Percentiles rank a stretch among this genome's conserved stretches.
Evolutionary conservation across 2,888 invertebrate genomes (phyloP).

Genomic region (Pyralis farinalis): DNA sequence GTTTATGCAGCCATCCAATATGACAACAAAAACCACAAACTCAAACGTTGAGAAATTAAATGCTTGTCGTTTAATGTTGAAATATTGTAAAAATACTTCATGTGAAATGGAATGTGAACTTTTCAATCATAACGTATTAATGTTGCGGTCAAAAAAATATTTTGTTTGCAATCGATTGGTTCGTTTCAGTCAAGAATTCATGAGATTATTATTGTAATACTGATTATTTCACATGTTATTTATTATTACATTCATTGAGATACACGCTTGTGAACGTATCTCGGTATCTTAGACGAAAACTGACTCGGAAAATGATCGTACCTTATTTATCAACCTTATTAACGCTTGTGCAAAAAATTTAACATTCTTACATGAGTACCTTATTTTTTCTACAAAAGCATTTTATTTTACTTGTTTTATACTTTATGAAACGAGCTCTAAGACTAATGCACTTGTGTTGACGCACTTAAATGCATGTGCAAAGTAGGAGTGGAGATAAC

Average conservation of each 20-base stretch:
- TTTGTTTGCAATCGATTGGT: background rate
- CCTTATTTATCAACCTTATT: too few species aligned
- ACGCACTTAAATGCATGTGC: background rate
- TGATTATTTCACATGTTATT: too few species aligned
- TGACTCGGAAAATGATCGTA: too few species aligned
- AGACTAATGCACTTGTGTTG: background rate
- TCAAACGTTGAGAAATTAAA: background rate
- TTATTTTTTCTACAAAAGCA: too few species aligned
- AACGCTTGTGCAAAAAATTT: too few species aligned
- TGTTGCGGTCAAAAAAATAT: background rate
- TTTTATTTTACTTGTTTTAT: too few species aligned
- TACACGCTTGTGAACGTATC: too few species aligned
- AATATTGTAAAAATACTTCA: background rate
- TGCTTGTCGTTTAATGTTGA: background rate
- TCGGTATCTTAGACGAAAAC: too few species aligned
- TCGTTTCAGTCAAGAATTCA: too few species aligned
- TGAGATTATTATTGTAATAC: too few species aligned
- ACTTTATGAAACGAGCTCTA: background rate
- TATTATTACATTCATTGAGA: too few species aligned
- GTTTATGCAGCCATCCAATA: constrained; percentile 7
- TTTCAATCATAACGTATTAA: background rate
- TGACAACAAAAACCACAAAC: constrained; percentile 7
- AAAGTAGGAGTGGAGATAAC: background rate
- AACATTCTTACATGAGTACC: too few species aligned
- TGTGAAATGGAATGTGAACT: background rate